These are phyloP conservation scores for Brenthis ino DNA, from an alignment of 2,888 invertebrate species.

Conservation along the genomic window DNA sequence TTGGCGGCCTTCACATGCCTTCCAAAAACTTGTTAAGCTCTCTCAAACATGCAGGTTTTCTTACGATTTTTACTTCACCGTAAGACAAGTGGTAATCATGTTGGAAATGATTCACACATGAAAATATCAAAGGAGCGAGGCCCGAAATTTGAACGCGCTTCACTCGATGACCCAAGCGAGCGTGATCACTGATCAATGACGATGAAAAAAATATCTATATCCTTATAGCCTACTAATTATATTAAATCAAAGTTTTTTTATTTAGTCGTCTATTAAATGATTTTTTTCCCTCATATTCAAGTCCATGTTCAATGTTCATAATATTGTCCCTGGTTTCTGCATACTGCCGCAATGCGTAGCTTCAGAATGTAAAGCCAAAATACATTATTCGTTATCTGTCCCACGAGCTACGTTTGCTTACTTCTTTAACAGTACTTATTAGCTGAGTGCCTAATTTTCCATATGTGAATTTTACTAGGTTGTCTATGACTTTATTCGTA, in stretches of 20 bases:
- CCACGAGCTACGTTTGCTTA: conserved; percentile 48
- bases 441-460: conserved; percentile 6
- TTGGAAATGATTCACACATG: too few relatives aligned
- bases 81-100: not conserved
- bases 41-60: too few relatives aligned
- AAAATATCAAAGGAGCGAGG: too few relatives aligned
- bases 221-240: too few relatives aligned
- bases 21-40: too few relatives aligned
- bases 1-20: too few relatives aligned
- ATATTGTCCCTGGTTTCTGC: conserved; percentile 42
- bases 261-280: not conserved
- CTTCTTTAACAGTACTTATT: conserved; percentile 23
- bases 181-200: not conserved
- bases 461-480: not conserved
- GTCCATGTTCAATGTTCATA: conserved; percentile 11
- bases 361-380: conserved; percentile 58
- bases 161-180: too few relatives aligned
- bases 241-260: too few relatives aligned
- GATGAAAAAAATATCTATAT: too few relatives aligned
- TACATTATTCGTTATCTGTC: conserved; percentile 74
- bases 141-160: too few relatives aligned
- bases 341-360: conserved; percentile 66
- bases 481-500: too few relatives aligned
- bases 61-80: not conserved
- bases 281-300: not conserved